A percentile compares a stretch with the other conserved stretches of the same genome.
Conservation (phyloP, 92 coral and sea anemone genomes). For the Micromussa lordhowensis region DNA sequence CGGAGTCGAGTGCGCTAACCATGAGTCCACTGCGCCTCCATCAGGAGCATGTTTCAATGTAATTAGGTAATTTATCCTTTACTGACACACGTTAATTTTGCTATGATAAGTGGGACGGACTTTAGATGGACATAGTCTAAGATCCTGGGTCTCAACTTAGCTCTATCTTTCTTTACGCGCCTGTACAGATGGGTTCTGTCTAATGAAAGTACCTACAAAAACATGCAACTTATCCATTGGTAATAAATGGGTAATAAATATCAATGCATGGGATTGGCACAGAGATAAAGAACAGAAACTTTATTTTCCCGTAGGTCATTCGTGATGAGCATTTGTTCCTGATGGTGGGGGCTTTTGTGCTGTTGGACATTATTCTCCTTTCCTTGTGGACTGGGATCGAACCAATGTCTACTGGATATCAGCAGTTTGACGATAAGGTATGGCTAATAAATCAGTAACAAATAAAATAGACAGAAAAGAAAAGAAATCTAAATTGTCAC, state of each 20-base stretch:
- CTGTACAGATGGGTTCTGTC: background rate
- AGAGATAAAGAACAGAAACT: too few relatives aligned
- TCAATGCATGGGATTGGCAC: background rate
- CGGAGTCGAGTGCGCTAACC: too few relatives aligned
- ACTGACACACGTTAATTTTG: background rate
- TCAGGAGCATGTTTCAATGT: too few relatives aligned
- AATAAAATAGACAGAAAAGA: too few relatives aligned
- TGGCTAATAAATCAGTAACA: background rate
- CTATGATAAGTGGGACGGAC: background rate
- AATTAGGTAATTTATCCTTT: background rate
- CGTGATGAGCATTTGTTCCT: conserved; percentile 81
- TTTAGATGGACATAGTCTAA: background rate
- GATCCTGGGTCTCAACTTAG: background rate
- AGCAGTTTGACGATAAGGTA: conserved; percentile 20
- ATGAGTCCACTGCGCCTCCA: too few relatives aligned
- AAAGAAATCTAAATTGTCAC: background rate
- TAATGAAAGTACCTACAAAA: background rate
- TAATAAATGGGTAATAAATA: background rate
- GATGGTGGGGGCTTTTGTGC: conserved; percentile 70
- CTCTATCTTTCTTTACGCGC: background rate
- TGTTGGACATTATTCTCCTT: conserved; percentile 69
- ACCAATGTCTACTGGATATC: conserved; percentile 65
- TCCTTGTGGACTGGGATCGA: conserved; percentile 81
- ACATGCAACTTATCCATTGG: too few relatives aligned
- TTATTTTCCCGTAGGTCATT: conserved; percentile 58